phyloP scores from a whole-genome alignment of 2,113 vertebrate species.

The Orthonyx spaldingii region DNA sequence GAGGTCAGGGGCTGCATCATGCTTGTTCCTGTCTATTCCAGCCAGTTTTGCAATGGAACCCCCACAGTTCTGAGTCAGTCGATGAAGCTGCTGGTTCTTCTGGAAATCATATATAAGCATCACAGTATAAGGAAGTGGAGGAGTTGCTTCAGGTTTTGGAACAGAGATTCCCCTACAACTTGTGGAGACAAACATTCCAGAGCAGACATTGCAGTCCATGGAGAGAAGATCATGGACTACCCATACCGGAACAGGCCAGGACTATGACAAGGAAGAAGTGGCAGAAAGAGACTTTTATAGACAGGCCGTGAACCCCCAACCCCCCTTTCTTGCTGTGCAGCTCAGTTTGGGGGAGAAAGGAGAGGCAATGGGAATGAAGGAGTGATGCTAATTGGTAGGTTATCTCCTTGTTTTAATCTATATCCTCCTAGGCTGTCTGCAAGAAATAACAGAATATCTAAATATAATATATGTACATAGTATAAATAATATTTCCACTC shows the following conservation, averaged over 20 bases:
- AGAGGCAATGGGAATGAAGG: neutral
- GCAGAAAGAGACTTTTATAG: neutral
- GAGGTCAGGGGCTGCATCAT: neutral
- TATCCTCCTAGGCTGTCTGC: neutral
- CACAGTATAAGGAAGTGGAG: neutral
- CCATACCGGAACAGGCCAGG: neutral
- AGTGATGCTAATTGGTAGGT: neutral
- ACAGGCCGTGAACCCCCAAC: fast-evolving
- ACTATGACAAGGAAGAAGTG: neutral
- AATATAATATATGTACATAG: neutral
- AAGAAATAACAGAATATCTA: neutral
- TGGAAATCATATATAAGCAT: neutral
- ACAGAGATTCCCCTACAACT: neutral
- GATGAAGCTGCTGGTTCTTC: neutral
- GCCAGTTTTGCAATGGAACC: neutral
- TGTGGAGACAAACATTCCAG: neutral
- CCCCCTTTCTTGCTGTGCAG: fast-evolving
- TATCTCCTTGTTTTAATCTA: neutral
- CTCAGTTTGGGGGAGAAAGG: neutral
- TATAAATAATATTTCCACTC: neutral
- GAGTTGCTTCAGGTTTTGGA: neutral
- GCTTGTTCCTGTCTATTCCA: neutral
- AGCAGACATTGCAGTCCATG: neutral
- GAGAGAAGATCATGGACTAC: neutral
- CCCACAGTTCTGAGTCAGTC: neutral